Percentiles rank a stretch among this genome's conserved stretches.
phyloP scores from a whole-genome alignment of 2,797 vertebrate genomes.

The Knipowitschia caucasica region DNA sequence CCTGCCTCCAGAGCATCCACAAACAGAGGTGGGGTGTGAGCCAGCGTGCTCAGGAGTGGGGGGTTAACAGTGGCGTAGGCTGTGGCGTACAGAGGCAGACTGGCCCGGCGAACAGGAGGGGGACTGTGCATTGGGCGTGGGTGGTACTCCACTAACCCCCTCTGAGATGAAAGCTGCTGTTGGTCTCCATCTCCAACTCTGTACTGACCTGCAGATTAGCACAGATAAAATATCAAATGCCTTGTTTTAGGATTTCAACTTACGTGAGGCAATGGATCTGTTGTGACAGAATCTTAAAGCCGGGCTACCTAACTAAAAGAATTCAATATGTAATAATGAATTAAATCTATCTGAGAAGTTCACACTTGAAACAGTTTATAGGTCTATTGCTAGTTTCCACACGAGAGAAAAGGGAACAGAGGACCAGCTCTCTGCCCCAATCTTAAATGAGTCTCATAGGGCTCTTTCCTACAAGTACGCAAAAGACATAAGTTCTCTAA shows the following conservation, averaged over 20 bases:
- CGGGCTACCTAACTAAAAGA: too few relatives aligned
- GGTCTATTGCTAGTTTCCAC: too few relatives aligned
- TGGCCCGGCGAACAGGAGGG: conserved; percentile 84
- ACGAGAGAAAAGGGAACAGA: too few relatives aligned
- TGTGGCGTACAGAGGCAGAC: conserved; percentile 74
- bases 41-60: conserved; percentile 52
- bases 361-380: too few relatives aligned
- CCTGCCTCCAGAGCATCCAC: conserved; percentile 67
- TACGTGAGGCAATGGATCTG: neutral
- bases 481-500: too few relatives aligned
- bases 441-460: too few relatives aligned
- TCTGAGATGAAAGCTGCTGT: conserved; percentile 52
- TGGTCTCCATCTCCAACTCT: conserved; percentile 45
- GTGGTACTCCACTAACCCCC: conserved; percentile 59
- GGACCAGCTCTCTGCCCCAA: too few relatives aligned
- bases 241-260: conserved; percentile 13
- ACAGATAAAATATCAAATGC: conserved; percentile 26
- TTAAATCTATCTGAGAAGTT: too few relatives aligned
- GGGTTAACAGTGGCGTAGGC: conserved; percentile 57
- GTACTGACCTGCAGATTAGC: conserved; percentile 41
- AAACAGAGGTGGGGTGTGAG: conserved; percentile 67
- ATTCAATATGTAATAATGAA: too few relatives aligned
- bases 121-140: conserved; percentile 85
- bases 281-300: too few relatives aligned
- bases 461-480: too few relatives aligned